phyloP scores from a whole-genome alignment of 2,113 vertebrate genomes.

The Xerus inauris region DNA sequence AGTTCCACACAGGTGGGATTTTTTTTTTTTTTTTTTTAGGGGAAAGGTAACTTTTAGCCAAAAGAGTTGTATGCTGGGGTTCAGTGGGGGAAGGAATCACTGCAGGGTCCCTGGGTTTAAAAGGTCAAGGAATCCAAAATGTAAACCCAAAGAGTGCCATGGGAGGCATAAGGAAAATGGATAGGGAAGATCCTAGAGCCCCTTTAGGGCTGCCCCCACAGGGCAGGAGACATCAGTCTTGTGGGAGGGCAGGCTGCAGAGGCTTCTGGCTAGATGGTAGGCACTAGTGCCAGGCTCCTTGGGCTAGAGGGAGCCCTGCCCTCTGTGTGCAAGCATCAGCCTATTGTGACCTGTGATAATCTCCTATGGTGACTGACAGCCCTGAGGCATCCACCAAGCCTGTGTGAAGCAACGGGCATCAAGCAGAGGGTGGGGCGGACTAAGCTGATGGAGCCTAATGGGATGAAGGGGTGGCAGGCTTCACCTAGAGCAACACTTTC shows the following conservation, averaged over 20 bases:
- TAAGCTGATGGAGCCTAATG: background rate
- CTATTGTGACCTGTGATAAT: background rate
- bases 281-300: background rate
- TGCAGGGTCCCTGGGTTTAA: background rate
- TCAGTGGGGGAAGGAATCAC: background rate
- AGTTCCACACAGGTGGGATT: background rate
- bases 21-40: too few relatives aligned
- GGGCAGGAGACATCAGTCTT: rapidly evolving
- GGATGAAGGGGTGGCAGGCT: background rate
- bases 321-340: background rate
- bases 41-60: background rate
- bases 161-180: background rate
- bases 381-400: background rate
- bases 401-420: background rate
- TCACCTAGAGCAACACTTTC: background rate
- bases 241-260: background rate
- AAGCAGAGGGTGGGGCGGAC: background rate
- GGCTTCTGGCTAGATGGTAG: background rate
- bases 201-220: background rate
- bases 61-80: background rate
- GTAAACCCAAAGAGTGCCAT: background rate
- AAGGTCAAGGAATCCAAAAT: background rate
- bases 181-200: background rate
- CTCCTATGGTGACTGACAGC: background rate
- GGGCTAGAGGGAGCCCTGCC: background rate